Conservation (phyloP, 30 jellyfish, hydroid and myxozoan genomes). For the Aurelia coerulea region DNA sequence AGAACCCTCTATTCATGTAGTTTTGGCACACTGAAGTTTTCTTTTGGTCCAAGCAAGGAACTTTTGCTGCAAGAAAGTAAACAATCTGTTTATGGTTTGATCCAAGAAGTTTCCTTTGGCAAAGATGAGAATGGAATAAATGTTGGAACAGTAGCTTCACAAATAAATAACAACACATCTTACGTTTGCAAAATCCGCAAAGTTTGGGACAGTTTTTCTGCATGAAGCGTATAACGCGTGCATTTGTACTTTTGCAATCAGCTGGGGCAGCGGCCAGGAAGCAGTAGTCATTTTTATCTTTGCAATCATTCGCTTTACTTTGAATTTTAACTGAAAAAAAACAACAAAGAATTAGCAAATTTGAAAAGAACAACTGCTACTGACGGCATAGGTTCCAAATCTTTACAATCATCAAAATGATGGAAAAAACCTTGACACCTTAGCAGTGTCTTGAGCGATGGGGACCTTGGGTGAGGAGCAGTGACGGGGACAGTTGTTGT, state of each 20-base stretch:
- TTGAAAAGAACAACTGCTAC: too few species aligned
- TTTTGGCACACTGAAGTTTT: not conserved
- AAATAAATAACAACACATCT: not conserved
- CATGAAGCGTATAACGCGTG: not conserved
- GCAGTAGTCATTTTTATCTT: not conserved
- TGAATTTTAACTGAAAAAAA: not conserved
- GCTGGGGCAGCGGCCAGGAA: too few species aligned
- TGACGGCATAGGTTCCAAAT: too few species aligned
- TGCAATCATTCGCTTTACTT: not conserved
- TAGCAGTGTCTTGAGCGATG: too few species aligned
- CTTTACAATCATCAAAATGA: too few species aligned
- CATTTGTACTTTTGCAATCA: not conserved
- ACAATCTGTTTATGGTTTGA: not conserved
- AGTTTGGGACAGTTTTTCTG: not conserved
- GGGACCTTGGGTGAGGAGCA: too few species aligned
- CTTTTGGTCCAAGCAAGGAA: slow-evolving; percentile 16
- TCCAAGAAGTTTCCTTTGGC: not conserved
- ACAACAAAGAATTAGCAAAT: not conserved
- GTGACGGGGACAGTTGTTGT: too few species aligned
- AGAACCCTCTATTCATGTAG: slow-evolving; percentile 37
- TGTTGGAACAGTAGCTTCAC: not conserved
- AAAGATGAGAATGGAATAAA: not conserved
- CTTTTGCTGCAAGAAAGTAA: slow-evolving; percentile 13
- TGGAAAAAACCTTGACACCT: too few species aligned
- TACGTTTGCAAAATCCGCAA: slow-evolving; percentile 1